Evolutionary conservation across 2,888 invertebrate genomes (phyloP).

Genomic region (Labia minor): DNA sequence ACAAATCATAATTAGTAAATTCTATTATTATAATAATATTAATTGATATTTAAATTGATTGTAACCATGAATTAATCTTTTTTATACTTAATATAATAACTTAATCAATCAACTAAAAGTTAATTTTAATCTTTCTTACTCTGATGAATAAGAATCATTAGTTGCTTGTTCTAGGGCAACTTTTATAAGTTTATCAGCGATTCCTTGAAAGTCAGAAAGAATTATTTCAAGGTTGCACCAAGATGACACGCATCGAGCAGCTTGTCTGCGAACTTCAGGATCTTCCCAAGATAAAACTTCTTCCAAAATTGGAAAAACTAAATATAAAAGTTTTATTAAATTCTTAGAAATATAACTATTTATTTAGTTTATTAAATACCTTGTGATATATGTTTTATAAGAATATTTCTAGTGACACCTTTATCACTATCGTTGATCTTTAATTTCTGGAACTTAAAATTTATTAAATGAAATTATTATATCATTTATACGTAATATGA

Average conservation of each 20-base stretch:
- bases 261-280: slow-evolving; percentile 32
- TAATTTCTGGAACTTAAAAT: slow-evolving; percentile 39
- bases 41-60: slow-evolving; percentile 16
- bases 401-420: slow-evolving; percentile 35
- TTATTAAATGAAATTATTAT: slow-evolving; percentile 18
- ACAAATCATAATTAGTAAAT: no score
- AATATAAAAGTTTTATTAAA: slow-evolving; percentile 25
- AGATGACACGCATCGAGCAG: slow-evolving; percentile 44
- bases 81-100: no score
- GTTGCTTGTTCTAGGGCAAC: slow-evolving; percentile 26
- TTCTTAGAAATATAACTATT: slow-evolving; percentile 32
- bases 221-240: slow-evolving; percentile 50
- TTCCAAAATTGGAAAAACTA: slow-evolving; percentile 35
- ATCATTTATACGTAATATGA: no score
- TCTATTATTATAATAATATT: slow-evolving; percentile 3
- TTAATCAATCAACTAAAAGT: no score
- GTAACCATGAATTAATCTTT: no score
- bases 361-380: slow-evolving; percentile 37
- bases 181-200: slow-evolving; percentile 29
- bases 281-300: slow-evolving; percentile 31
- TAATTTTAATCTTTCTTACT: not conserved
- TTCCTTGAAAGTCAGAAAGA: slow-evolving; percentile 28
- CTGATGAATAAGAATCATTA: slow-evolving; percentile 21
- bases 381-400: slow-evolving; percentile 34
- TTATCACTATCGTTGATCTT: slow-evolving; percentile 36